Evolutionary conservation across 2,888 invertebrate genomes (phyloP).

Genomic region (Diarsia brunnea): DNA sequence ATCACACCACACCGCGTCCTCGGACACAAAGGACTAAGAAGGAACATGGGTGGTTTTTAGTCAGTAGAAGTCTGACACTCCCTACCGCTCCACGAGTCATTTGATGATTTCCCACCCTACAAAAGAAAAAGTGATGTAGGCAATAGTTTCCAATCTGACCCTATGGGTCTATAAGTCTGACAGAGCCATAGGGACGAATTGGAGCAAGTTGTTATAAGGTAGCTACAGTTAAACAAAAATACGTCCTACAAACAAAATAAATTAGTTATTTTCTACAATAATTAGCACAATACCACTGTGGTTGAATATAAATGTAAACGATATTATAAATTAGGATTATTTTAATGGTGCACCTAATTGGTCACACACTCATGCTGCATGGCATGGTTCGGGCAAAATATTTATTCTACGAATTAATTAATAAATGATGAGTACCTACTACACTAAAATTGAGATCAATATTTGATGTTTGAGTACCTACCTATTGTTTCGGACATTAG

Average conservation of each 20-base stretch:
- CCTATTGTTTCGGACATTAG: background rate
- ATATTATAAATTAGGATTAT: conserved; percentile 3
- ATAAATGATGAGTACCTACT: background rate
- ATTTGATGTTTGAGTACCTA: background rate
- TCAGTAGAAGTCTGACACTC: no score
- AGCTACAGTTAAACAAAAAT: no score
- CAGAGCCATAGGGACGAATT: no score
- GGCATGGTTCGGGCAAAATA: background rate
- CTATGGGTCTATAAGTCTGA: no score
- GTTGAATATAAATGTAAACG: conserved; percentile 1
- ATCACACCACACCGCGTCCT: no score
- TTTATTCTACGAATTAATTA: conserved; percentile 12
- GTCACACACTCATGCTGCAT: background rate
- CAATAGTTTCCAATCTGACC: no score
- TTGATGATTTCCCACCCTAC: no score
- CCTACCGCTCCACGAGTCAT: no score
- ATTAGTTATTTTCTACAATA: background rate
- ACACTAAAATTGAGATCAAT: background rate
- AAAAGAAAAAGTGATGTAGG: no score
- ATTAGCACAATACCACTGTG: background rate
- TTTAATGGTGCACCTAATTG: background rate
- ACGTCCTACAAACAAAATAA: background rate
- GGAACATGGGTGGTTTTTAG: no score
- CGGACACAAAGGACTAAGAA: no score
- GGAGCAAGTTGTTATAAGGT: no score